These are phyloP conservation scores for Corythornis vintsioides DNA, from an alignment of 2,113 vertebrate genomes.

Conservation along the genomic window DNA sequence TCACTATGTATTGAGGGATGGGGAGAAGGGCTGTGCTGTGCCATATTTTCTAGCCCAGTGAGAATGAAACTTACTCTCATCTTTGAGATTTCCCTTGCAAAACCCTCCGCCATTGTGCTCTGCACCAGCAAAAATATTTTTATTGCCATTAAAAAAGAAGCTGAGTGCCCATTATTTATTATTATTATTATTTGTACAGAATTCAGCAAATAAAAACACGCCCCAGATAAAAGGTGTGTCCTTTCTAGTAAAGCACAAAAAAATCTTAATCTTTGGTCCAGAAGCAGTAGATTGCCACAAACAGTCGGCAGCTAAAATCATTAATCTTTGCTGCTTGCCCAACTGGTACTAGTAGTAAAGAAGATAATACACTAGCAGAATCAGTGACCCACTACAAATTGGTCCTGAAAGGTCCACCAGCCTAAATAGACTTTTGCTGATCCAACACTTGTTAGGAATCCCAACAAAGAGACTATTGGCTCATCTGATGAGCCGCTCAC, in stretches of 20 bases:
- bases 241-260: conserved; percentile 80
- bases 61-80: background rate
- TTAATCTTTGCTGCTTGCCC: conserved; percentile 98
- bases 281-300: conserved; percentile 80
- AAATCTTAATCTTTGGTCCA: conserved; percentile 84
- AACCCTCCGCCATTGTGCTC: conserved; percentile 7
- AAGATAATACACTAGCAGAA: conserved; percentile 93
- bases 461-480: conserved; percentile 97
- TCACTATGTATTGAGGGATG: background rate
- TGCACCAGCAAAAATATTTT: conserved; percentile 48
- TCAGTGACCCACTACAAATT: conserved; percentile 99
- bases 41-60: background rate
- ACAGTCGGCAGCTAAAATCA: conserved; percentile 87
- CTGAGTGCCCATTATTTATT: conserved; percentile 32
- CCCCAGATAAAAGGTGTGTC: conserved; percentile 72
- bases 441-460: conserved; percentile 99
- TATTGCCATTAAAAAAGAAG: conserved; percentile 41
- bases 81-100: conserved; percentile 20
- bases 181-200: conserved; percentile 40
- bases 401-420: conserved; percentile 99
- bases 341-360: conserved; percentile 91
- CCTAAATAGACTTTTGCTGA: conserved; percentile 99
- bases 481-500: conserved; percentile 90
- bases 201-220: conserved; percentile 74
- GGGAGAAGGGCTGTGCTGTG: background rate